A percentile compares a stretch with the other conserved stretches of the same genome.
Conservation (phyloP, 2,888 invertebrate genomes). For the Caenorhabditis macrosperma region DNA sequence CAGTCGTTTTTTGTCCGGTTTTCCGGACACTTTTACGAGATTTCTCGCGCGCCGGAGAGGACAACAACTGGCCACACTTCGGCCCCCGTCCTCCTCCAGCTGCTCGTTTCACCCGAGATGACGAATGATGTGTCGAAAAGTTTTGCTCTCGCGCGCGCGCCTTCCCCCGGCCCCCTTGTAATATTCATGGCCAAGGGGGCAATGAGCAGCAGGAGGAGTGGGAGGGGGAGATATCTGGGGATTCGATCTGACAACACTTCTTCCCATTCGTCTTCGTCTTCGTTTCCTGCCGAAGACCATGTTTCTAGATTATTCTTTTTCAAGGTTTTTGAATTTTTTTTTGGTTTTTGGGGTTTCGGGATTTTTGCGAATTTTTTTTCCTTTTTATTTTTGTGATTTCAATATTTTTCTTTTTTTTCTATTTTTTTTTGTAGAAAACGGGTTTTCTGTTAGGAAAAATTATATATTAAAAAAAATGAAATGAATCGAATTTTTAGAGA, state of each 20-base stretch:
- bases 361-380: no score
- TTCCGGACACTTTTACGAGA: not conserved
- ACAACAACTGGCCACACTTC: no score
- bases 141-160: constrained; percentile 8
- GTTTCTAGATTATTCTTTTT: constrained; percentile 2
- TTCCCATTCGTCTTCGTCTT: constrained; percentile 25
- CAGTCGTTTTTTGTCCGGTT: constrained; percentile 24
- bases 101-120: constrained; percentile 27
- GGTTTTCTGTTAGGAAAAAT: no score
- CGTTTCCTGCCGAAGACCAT: not conserved
- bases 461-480: no score
- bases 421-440: no score
- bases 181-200: constrained; percentile 43
- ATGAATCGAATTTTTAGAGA: not conserved
- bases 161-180: constrained; percentile 9
- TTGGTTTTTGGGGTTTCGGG: no score
- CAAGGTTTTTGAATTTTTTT: not conserved
- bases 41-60: no score
- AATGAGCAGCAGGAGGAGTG: no score
- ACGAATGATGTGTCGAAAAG: constrained; percentile 55
- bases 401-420: no score
- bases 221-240: constrained; percentile 41
- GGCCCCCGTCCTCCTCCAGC: no score
- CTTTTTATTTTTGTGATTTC: no score
- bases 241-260: constrained; percentile 50